Evolutionary conservation across 2,888 invertebrate genomes (phyloP).

Genomic region (Polylopha cassiicola): DNA sequence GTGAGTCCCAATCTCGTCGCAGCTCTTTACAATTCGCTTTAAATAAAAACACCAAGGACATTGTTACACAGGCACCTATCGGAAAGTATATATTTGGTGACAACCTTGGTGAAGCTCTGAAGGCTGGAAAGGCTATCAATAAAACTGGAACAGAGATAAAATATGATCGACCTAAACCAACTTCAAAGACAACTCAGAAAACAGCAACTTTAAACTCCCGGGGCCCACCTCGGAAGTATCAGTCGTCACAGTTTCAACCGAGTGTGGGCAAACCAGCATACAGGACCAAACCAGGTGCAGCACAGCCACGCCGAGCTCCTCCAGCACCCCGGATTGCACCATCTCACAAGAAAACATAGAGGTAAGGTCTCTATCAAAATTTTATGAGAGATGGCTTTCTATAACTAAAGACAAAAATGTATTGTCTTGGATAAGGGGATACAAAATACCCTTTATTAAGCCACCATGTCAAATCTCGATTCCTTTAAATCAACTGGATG

Average conservation of each 20-base stretch:
- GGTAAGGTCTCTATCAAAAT: conserved; percentile 1
- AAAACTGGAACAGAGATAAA: background rate
- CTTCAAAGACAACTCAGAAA: too few relatives aligned
- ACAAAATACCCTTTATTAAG: background rate
- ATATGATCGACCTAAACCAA: too few relatives aligned
- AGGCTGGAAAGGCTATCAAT: background rate
- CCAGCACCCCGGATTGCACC: background rate
- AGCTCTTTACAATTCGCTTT: background rate
- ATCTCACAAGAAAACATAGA: background rate
- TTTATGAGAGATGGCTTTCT: background rate
- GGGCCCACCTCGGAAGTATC: background rate
- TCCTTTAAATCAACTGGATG: background rate
- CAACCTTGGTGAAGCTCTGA: background rate
- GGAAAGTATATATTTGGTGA: background rate
- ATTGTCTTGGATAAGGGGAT: background rate
- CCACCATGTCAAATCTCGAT: background rate
- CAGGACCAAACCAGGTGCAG: background rate
- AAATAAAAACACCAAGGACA: background rate
- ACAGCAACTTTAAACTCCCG: background rate
- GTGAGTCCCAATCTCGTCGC: conserved; percentile 5
- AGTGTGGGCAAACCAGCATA: background rate
- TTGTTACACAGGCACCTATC: background rate
- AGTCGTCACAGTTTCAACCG: background rate
- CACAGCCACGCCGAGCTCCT: background rate
- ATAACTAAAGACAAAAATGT: background rate